Percentiles rank a stretch among this genome's conserved stretches.
These are phyloP conservation scores for Megaleporinus macrocephalus DNA, from an alignment of 2,113 vertebrate genomes.

Conservation along the genomic window DNA sequence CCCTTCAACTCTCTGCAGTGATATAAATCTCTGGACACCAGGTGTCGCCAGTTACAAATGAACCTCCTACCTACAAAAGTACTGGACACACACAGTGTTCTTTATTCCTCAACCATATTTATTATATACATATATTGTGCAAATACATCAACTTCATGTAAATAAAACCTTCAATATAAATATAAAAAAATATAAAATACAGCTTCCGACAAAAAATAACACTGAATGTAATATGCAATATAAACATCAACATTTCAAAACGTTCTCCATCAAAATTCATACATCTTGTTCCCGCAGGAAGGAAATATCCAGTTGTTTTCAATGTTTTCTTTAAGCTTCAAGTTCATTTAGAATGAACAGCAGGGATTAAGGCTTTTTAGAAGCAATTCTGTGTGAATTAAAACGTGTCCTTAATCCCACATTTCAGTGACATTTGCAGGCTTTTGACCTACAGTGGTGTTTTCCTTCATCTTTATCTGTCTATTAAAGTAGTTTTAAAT, in stretches of 20 bases:
- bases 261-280: conserved; percentile 2
- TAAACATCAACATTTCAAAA: conserved; percentile 35
- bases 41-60: conserved; percentile 45
- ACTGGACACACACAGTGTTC: neutral
- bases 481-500: neutral
- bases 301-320: neutral
- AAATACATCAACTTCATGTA: conserved; percentile 55
- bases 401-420: neutral
- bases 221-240: conserved; percentile 21
- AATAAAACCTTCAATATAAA: conserved; percentile 37
- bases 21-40: conserved; percentile 40
- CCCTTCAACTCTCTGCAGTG: neutral
- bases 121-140: conserved; percentile 42
- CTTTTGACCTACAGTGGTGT: neutral
- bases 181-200: conserved; percentile 49
- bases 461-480: conserved; percentile 15
- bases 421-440: conserved; percentile 5
- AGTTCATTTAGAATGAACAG: neutral
- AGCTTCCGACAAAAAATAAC: conserved; percentile 19
- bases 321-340: neutral
- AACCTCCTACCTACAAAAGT: neutral
- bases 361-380: neutral
- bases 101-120: conserved; percentile 22
- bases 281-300: neutral
- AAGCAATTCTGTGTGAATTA: neutral